Evolutionary conservation across 2,113 vertebrate genomes (phyloP).

Genomic region (Zosterops hypoxanthus): DNA sequence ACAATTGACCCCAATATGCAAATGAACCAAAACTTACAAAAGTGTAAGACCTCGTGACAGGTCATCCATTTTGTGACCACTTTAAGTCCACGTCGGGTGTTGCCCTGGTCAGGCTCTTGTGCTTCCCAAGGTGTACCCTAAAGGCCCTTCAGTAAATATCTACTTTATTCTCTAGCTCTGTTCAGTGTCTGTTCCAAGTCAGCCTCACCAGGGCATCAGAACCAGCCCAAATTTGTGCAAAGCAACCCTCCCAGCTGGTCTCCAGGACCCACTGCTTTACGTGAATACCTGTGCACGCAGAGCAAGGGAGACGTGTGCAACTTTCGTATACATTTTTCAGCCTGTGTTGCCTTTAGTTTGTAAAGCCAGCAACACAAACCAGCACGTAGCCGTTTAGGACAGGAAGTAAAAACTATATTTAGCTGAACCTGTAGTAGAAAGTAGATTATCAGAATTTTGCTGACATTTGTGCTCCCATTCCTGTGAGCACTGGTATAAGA

Average conservation of each 20-base stretch:
- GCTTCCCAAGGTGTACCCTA: background rate
- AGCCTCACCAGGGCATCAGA: background rate
- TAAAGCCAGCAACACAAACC: background rate
- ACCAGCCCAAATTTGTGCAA: background rate
- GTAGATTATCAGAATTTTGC: background rate
- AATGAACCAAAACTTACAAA: background rate
- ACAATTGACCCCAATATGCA: background rate
- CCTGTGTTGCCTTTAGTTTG: background rate
- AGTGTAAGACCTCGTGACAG: background rate
- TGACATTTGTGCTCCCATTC: background rate
- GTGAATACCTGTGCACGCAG: background rate
- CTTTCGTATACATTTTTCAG: rapidly evolving
- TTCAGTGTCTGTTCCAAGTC: background rate
- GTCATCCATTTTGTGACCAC: background rate
- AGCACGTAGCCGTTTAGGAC: background rate
- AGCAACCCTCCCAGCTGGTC: background rate
- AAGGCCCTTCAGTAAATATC: background rate
- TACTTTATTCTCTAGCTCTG: background rate
- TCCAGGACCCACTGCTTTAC: background rate
- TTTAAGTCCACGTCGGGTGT: background rate
- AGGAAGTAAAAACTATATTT: constrained; percentile 26
- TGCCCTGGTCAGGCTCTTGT: background rate
- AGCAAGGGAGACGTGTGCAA: background rate
- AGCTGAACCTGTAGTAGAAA: background rate
- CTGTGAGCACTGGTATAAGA: background rate